These are phyloP conservation scores for Lagorchestes hirsutus DNA, from an alignment of 2,797 vertebrate genomes.

Conservation along the genomic window DNA sequence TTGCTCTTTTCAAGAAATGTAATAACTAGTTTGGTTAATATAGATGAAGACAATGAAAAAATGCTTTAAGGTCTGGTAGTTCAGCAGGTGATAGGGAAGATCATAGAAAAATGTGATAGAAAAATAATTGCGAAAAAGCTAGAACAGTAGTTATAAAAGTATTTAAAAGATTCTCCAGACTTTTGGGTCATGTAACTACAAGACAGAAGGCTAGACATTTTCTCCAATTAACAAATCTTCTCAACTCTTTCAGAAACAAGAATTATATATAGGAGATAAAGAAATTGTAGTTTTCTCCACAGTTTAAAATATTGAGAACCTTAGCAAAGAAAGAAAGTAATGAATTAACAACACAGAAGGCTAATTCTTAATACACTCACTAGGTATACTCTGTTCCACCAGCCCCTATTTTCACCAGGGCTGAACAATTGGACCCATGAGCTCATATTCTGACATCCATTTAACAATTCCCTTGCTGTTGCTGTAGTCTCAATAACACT, in stretches of 20 bases:
- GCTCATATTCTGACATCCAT: background rate
- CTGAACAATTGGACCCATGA: background rate
- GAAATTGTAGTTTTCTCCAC: background rate
- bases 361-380: background rate
- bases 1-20: slow-evolving; percentile 12
- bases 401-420: background rate
- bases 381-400: background rate
- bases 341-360: background rate
- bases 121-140: background rate
- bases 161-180: background rate
- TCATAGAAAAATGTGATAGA: background rate
- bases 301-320: background rate
- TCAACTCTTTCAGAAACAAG: background rate
- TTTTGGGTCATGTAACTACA: background rate
- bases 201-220: background rate
- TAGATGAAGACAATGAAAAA: background rate
- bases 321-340: background rate
- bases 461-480: background rate
- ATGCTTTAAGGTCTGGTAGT: background rate
- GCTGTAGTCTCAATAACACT: background rate
- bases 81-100: background rate
- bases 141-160: background rate
- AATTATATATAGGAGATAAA: background rate
- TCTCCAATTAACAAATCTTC: background rate
- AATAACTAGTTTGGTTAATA: slow-evolving; percentile 5